phyloP scores from a whole-genome alignment of 2,113 vertebrate species.

The Melanerpes formicivorus region DNA sequence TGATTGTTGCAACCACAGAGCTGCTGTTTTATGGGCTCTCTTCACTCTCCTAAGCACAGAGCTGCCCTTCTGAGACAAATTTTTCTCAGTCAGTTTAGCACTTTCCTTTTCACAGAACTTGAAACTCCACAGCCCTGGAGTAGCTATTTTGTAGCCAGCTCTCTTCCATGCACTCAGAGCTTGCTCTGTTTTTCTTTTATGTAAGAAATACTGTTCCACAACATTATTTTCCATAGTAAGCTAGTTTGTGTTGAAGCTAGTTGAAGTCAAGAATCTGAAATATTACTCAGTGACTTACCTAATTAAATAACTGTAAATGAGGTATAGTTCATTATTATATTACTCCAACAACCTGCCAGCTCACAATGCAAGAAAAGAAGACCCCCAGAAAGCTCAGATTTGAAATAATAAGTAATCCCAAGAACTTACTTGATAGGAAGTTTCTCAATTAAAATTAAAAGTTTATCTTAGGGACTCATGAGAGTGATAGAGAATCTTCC shows the following conservation, averaged over 20 bases:
- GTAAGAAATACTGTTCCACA: neutral
- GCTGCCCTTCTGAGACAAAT: neutral
- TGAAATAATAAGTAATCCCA: neutral
- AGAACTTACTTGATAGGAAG: neutral
- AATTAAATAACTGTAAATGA: neutral
- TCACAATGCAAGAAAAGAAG: neutral
- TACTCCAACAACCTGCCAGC: neutral
- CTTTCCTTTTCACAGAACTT: neutral
- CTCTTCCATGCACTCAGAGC: neutral
- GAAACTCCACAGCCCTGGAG: neutral
- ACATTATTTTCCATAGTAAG: neutral
- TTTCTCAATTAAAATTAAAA: neutral
- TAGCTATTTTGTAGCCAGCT: neutral
- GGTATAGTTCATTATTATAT: neutral
- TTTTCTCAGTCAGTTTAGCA: neutral
- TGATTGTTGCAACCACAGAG: neutral
- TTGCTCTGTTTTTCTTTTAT: neutral
- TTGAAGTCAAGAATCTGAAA: neutral
- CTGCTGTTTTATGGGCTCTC: neutral
- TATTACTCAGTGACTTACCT: neutral
- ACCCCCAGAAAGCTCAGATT: neutral
- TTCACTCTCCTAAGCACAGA: neutral
- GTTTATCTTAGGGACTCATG: neutral
- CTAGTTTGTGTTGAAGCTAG: neutral
- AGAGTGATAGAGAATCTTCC: neutral